Percentiles rank a stretch among this genome's conserved stretches.
phyloP scores from a whole-genome alignment of 2,888 invertebrate species.

The Amorpha juglandis region DNA sequence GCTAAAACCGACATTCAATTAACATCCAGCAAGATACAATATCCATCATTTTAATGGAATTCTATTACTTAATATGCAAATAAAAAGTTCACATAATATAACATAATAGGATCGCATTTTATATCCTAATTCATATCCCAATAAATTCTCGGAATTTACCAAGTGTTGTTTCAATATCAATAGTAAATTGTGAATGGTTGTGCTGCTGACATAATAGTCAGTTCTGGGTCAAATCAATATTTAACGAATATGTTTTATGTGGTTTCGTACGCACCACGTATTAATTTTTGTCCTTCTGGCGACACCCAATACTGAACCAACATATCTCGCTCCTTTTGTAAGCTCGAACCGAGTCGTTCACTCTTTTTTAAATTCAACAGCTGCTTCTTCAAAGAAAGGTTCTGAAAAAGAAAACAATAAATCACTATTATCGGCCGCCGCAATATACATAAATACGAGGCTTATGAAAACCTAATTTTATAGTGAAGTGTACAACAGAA shows the following conservation, averaged over 20 bases:
- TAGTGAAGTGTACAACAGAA: no score
- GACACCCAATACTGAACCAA: constrained; percentile 90
- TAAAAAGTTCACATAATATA: background rate
- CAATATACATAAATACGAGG: background rate
- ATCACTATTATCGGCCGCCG: background rate
- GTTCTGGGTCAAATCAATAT: background rate
- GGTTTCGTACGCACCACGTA: constrained; percentile 45
- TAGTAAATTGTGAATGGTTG: background rate
- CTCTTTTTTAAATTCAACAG: constrained; percentile 75
- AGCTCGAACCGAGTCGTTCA: constrained; percentile 85
- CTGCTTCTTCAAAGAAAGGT: constrained; percentile 82
- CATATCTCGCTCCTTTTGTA: constrained; percentile 88
- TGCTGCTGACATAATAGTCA: constrained; percentile 5
- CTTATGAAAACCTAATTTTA: no score
- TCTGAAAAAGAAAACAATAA: constrained; percentile 77
- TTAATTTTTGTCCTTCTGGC: constrained; percentile 86
- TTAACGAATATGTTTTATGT: background rate
- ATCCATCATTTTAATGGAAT: constrained; percentile 1
- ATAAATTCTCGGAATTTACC: constrained; percentile 17
- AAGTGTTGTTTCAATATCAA: background rate
- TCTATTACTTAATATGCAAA: background rate
- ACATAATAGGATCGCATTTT: background rate
- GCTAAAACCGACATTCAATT: constrained; percentile 5
- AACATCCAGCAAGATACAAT: background rate
- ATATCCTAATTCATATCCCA: background rate